phyloP scores from a whole-genome alignment of 2,797 vertebrate genomes.

The Rousettus madagascariensis region DNA sequence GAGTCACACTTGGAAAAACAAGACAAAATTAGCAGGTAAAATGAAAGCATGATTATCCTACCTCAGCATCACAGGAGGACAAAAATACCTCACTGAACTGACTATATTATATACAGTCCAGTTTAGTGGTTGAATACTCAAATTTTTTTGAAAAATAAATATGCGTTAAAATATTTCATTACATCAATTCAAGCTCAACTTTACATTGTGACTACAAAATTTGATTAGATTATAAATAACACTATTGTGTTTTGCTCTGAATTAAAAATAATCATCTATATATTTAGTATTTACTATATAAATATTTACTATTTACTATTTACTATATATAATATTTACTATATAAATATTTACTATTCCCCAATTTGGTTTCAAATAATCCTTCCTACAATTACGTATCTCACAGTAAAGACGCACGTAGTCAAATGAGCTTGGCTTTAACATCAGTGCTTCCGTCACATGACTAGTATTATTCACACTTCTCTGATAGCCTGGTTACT shows the following conservation, averaged over 20 bases:
- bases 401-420: background rate
- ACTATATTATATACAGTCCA: background rate
- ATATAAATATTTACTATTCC: background rate
- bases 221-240: background rate
- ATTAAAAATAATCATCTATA: constrained; percentile 25
- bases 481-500: background rate
- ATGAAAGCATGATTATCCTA: background rate
- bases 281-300: background rate
- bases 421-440: background rate
- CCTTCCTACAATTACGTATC: background rate
- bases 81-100: background rate
- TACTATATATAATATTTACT: too few relatives aligned
- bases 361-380: background rate
- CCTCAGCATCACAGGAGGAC: background rate
- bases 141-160: background rate
- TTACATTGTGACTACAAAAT: constrained; percentile 1
- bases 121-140: background rate
- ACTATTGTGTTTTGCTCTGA: background rate
- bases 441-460: background rate
- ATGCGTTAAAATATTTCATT: background rate
- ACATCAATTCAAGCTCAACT: constrained; percentile 3
- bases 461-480: background rate
- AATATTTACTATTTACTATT: too few relatives aligned
- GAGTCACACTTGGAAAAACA: background rate
- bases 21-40: background rate